Evolutionary conservation across 2,888 invertebrate genomes (phyloP).

Genomic region (Rotaria magnacalcarata): DNA sequence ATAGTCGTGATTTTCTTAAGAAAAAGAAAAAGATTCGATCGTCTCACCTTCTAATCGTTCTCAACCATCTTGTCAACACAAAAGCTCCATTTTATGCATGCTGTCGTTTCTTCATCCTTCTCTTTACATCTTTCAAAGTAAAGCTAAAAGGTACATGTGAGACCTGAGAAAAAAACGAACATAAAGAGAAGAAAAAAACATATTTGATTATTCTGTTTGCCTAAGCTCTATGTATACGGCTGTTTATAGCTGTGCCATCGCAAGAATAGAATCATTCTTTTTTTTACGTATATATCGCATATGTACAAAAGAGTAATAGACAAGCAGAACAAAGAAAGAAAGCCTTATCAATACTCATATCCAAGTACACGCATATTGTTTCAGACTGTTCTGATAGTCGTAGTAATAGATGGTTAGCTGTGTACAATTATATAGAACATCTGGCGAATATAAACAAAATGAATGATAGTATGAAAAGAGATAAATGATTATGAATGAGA

Average conservation of each 20-base stretch:
- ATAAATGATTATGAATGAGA: background rate
- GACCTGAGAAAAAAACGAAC: background rate
- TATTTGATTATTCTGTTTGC: background rate
- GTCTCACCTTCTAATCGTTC: constrained; percentile 5
- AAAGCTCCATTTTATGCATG: background rate
- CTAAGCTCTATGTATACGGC: background rate
- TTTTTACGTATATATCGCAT: background rate
- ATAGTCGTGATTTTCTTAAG: background rate
- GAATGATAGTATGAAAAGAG: background rate
- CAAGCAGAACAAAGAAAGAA: background rate
- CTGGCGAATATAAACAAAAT: background rate
- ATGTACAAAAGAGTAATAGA: background rate
- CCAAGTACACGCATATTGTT: background rate
- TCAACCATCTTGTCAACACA: background rate
- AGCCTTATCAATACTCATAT: background rate
- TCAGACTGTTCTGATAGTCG: background rate
- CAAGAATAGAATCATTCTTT: background rate
- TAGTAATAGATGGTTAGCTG: background rate
- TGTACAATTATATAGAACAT: background rate
- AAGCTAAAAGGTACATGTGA: background rate
- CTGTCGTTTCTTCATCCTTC: background rate
- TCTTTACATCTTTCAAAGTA: background rate
- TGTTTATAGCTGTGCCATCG: background rate
- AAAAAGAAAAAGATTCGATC: background rate
- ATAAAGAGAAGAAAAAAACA: background rate